phyloP scores from a whole-genome alignment of 1,140 invertebrate genomes.

The Bombus sibiricus region DNA sequence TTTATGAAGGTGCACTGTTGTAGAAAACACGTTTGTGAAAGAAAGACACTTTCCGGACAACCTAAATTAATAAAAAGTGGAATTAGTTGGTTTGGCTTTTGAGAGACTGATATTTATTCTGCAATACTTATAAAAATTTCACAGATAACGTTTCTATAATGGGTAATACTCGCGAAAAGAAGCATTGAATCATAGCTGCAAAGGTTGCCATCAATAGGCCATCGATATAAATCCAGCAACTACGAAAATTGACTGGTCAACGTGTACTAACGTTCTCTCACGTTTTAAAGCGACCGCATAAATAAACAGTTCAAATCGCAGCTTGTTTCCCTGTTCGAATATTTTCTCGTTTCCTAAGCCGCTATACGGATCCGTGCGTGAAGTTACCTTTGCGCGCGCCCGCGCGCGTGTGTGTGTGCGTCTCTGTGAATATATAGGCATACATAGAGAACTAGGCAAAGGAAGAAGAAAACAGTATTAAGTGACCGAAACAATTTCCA shows the following conservation, averaged over 20 bases:
- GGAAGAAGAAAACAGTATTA: background rate
- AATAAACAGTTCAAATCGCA: slow-evolving; percentile 17
- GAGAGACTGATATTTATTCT: too few relatives aligned
- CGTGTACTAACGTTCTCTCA: slow-evolving; percentile 4
- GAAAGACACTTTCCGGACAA: too few relatives aligned
- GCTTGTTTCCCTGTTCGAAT: background rate
- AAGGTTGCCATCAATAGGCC: background rate
- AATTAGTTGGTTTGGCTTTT: too few relatives aligned
- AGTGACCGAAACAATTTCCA: slow-evolving; percentile 37
- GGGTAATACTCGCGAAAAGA: background rate
- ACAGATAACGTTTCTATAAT: too few relatives aligned
- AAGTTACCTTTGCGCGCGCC: too few relatives aligned
- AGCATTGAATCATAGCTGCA: background rate
- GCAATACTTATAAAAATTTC: background rate
- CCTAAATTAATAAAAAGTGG: too few relatives aligned
- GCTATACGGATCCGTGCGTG: background rate
- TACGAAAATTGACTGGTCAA: background rate
- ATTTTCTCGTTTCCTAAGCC: background rate
- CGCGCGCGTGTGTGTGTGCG: accelerated
- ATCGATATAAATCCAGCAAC: slow-evolving; percentile 14
- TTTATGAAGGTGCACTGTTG: too few relatives aligned
- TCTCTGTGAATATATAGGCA: background rate
- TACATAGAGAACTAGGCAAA: background rate
- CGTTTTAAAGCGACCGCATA: background rate
- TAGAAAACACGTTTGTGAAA: too few relatives aligned